phyloP scores from a whole-genome alignment of 2,888 invertebrate genomes.

The Tetheella fluctuosa region DNA sequence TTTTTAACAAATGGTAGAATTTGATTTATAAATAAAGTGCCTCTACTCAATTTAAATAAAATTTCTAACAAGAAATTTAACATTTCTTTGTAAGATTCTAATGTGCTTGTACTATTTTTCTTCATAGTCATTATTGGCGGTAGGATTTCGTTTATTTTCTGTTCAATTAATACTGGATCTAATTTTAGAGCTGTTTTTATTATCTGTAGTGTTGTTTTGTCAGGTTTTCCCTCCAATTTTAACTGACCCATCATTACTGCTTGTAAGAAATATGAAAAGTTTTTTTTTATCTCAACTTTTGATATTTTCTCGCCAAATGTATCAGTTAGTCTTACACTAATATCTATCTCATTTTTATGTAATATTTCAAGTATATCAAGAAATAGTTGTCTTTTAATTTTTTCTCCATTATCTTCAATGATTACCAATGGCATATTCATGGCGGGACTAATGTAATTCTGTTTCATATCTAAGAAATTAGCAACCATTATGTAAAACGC shows the following conservation, averaged over 20 bases:
- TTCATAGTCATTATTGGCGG: conserved; percentile 68
- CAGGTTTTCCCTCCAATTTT: conserved; percentile 67
- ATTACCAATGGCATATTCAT: conserved; percentile 58
- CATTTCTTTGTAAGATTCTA: conserved; percentile 61
- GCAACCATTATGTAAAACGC: conserved; percentile 71
- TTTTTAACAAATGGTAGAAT: conserved; percentile 67
- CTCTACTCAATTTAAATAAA: conserved; percentile 73
- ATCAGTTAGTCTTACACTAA: conserved; percentile 66
- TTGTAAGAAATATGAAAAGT: conserved; percentile 68
- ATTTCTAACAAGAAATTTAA: conserved; percentile 70
- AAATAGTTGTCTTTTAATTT: conserved; percentile 66
- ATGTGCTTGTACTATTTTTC: conserved; percentile 51
- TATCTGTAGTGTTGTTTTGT: conserved; percentile 65
- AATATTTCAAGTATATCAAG: conserved; percentile 66
- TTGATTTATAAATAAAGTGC: conserved; percentile 64
- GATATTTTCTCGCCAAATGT: conserved; percentile 67
- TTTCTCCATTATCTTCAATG: conserved; percentile 59
- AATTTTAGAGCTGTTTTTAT: conserved; percentile 67
- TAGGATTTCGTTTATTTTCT: conserved; percentile 63
- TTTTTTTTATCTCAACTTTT: conserved; percentile 72
- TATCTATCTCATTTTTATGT: conserved; percentile 67
- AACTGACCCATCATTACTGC: conserved; percentile 65
- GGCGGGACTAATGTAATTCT: conserved; percentile 65
- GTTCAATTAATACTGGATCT: conserved; percentile 73
- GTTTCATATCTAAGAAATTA: conserved; percentile 62